Conservation (phyloP, 1,140 invertebrate genomes). For the Scaptomyza hsui region DNA sequence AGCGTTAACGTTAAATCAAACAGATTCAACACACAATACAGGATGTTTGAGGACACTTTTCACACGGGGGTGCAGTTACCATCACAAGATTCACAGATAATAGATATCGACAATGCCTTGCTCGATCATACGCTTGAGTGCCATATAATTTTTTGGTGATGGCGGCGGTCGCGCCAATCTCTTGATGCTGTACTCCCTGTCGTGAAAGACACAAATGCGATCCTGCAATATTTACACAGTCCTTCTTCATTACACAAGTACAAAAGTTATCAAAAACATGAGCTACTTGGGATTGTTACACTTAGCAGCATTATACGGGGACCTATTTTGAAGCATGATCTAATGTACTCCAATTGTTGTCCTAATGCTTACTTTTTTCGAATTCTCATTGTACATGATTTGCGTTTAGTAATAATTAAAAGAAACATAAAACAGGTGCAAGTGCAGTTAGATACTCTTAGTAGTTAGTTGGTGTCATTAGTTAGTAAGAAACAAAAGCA, state of each 20-base stretch:
- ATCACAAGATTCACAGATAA: slow-evolving; percentile 58
- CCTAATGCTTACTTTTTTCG: neutral
- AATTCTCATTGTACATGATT: slow-evolving; percentile 9
- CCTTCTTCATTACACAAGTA: slow-evolving; percentile 17
- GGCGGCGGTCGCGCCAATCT: slow-evolving; percentile 74
- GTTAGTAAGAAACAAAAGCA: slow-evolving; percentile 16
- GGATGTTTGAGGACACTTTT: slow-evolving; percentile 18
- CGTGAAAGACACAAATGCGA: slow-evolving; percentile 76
- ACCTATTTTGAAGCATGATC: slow-evolving; percentile 24
- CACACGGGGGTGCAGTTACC: slow-evolving; percentile 32
- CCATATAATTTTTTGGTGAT: slow-evolving; percentile 74
- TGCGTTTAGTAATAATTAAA: slow-evolving; percentile 20
- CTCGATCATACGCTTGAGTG: slow-evolving; percentile 79
- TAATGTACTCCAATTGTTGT: slow-evolving; percentile 15
- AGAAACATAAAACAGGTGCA: slow-evolving; percentile 27
- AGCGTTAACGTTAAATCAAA: slow-evolving; percentile 1
- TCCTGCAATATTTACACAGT: slow-evolving; percentile 72
- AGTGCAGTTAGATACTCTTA: slow-evolving; percentile 26
- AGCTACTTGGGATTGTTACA: slow-evolving; percentile 17
- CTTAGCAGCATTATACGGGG: neutral
- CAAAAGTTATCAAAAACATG: neutral
- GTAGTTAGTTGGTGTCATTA: slow-evolving; percentile 1
- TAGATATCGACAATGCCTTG: slow-evolving; percentile 72
- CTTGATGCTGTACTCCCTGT: slow-evolving; percentile 76
- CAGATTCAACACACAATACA: slow-evolving; percentile 35